Percentiles rank a stretch among this genome's conserved stretches.
Conservation (phyloP, 1,140 invertebrate genomes). For the Macrocentrus cingulum region DNA sequence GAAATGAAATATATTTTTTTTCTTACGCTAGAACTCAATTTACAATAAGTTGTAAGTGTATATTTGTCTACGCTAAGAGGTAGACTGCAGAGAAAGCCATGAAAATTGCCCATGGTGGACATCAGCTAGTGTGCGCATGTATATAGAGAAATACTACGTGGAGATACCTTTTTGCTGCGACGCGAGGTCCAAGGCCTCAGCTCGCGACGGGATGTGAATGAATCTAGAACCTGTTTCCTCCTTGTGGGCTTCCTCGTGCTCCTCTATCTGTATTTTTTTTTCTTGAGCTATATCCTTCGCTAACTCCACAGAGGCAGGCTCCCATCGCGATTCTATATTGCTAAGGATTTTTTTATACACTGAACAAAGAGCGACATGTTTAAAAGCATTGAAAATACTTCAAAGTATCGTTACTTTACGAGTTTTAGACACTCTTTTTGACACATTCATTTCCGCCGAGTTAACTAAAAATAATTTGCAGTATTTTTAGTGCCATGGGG, state of each 20-base stretch:
- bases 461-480: too few relatives aligned
- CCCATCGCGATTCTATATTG: background rate
- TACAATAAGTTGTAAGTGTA: background rate
- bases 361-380: too few relatives aligned
- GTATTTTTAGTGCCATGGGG: too few relatives aligned
- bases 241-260: slow-evolving; percentile 12
- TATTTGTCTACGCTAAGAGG: background rate
- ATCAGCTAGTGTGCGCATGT: background rate
- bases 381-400: too few relatives aligned
- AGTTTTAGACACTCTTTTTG: too few relatives aligned
- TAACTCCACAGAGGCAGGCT: slow-evolving; percentile 28
- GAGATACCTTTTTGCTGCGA: slow-evolving; percentile 34
- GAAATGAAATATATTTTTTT: background rate
- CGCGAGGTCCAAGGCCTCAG: slow-evolving; percentile 41
- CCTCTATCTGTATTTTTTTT: slow-evolving; percentile 20
- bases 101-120: background rate
- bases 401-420: too few relatives aligned
- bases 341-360: too few relatives aligned
- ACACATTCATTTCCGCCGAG: too few relatives aligned
- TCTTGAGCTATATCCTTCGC: slow-evolving; percentile 29
- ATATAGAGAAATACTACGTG: slow-evolving; percentile 9
- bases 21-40: too few relatives aligned
- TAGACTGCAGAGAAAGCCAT: background rate
- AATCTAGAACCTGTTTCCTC: slow-evolving; percentile 47
- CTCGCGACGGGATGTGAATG: slow-evolving; percentile 41